Evolutionary conservation across 2,888 invertebrate species (phyloP).

Genomic region (Rotaria macrura): DNA sequence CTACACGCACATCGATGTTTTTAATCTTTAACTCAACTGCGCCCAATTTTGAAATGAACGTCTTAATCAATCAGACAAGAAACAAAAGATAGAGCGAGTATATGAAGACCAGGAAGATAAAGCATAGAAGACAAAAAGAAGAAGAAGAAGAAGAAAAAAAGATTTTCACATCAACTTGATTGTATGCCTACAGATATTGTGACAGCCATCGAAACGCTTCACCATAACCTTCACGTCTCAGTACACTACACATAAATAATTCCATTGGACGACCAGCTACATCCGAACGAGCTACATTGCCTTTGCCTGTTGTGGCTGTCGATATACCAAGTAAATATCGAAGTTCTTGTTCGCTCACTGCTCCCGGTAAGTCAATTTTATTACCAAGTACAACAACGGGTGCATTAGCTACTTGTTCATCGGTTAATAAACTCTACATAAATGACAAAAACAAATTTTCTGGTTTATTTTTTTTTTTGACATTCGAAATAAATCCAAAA

Average conservation of each 20-base stretch:
- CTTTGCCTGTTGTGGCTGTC: constrained; percentile 51
- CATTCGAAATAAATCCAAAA: background rate
- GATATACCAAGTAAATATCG: constrained; percentile 40
- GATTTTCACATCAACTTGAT: background rate
- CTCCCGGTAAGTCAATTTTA: constrained; percentile 94
- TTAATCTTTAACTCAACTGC: background rate
- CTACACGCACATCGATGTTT: background rate
- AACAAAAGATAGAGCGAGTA: background rate
- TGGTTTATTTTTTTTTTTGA: background rate
- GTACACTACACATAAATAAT: constrained; percentile 97
- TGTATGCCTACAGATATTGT: constrained; percentile 59
- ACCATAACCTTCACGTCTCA: constrained; percentile 97
- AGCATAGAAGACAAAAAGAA: background rate
- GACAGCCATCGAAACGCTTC: constrained; percentile 99
- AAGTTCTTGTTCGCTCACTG: constrained; percentile 92
- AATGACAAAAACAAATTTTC: background rate
- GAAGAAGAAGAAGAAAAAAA: background rate
- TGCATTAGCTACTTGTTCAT: constrained; percentile 88
- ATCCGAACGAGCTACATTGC: constrained; percentile 78
- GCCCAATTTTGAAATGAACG: background rate
- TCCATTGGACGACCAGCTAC: constrained; percentile 82
- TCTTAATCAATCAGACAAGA: background rate
- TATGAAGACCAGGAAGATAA: constrained; percentile 4
- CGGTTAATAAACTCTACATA: constrained; percentile 61
- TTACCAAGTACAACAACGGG: constrained; percentile 95